phyloP scores from a whole-genome alignment of 2,113 vertebrate species.

The Salminus brasiliensis region DNA sequence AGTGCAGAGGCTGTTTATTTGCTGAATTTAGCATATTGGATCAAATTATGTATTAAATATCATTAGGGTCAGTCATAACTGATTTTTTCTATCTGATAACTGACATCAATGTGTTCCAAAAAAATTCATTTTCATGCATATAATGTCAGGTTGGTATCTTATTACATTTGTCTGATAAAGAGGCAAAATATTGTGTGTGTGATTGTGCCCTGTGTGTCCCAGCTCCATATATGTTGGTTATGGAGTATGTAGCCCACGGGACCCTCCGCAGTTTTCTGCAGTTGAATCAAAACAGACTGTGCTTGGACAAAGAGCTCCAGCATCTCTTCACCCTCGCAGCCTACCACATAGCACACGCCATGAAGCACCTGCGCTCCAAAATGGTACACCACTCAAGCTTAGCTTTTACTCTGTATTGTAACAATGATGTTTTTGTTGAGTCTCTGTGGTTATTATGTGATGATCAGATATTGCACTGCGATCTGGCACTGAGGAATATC shows the following conservation, averaged over 20 bases:
- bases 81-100: too few species aligned
- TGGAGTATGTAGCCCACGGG: slow-evolving; percentile 53
- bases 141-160: too few species aligned
- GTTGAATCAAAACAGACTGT: slow-evolving; percentile 38
- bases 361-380: slow-evolving; percentile 55
- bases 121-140: too few species aligned
- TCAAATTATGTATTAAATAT: too few species aligned
- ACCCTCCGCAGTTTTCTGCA: slow-evolving; percentile 53
- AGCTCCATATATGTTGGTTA: slow-evolving; percentile 55
- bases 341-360: slow-evolving; percentile 60
- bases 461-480: slow-evolving; percentile 71
- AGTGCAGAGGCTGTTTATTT: too few species aligned
- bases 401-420: not conserved
- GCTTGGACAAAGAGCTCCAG: slow-evolving; percentile 43
- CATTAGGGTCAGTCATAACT: too few species aligned
- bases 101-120: too few species aligned
- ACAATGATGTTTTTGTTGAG: not conserved
- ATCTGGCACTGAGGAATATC: slow-evolving; percentile 73
- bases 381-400: not conserved
- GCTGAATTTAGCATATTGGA: too few species aligned
- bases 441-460: not conserved
- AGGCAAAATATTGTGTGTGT: too few species aligned
- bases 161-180: too few species aligned
- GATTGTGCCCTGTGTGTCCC: too few species aligned
- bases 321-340: slow-evolving; percentile 46